phyloP scores from a whole-genome alignment of 2,888 invertebrate genomes.

The Clostera curtula region DNA sequence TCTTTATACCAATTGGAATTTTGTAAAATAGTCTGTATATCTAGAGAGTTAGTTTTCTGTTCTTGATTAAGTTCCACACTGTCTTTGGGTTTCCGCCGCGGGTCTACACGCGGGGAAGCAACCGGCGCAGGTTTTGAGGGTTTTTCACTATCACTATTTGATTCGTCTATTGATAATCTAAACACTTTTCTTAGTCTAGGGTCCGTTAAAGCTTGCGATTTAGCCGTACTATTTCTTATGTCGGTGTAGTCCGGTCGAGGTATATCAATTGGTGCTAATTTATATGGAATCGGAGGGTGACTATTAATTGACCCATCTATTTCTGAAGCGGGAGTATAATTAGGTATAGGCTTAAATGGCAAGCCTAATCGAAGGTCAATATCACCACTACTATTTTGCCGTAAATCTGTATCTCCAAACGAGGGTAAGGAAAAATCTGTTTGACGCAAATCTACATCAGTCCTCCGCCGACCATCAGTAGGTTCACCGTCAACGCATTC shows the following conservation, averaged over 20 bases:
- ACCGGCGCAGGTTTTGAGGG: constrained; percentile 42
- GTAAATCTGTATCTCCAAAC: constrained; percentile 80
- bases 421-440: constrained; percentile 69
- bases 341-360: constrained; percentile 87
- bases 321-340: constrained; percentile 89
- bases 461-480: constrained; percentile 60
- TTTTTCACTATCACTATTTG: constrained; percentile 76
- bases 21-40: constrained; percentile 78
- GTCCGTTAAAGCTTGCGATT: constrained; percentile 82
- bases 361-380: constrained; percentile 83
- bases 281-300: constrained; percentile 84
- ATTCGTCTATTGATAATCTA: constrained; percentile 78
- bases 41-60: constrained; percentile 51
- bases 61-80: constrained; percentile 37
- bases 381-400: constrained; percentile 77
- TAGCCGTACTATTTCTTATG: constrained; percentile 80
- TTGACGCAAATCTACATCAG: constrained; percentile 69
- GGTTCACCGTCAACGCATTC: constrained; percentile 75
- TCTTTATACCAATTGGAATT: constrained; percentile 82
- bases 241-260: constrained; percentile 85
- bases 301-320: constrained; percentile 88
- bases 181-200: constrained; percentile 86
- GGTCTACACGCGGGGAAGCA: constrained; percentile 62
- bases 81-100: constrained; percentile 64
- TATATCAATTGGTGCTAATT: constrained; percentile 76